Evolutionary conservation across 2,888 invertebrate species (phyloP), one percentile per base, ranked within the genome.

Genomic region (Amiota communis): DNA sequence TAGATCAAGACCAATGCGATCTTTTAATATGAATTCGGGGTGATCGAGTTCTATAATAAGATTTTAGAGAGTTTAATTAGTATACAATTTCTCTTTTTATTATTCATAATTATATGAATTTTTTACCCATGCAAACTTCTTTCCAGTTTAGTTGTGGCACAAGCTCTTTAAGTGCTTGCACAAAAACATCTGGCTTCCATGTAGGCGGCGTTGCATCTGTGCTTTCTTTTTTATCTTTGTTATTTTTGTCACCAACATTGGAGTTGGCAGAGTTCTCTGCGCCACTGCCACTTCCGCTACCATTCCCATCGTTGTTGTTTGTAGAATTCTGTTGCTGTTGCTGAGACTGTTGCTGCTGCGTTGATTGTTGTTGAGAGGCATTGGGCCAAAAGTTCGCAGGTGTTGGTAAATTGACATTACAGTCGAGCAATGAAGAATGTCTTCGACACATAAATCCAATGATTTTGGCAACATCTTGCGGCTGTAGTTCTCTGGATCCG

Each of bases 171-270:
- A 98, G 90, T n/a, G 96, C 94, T 88, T 96, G 96, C 57, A 98
- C 95, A 87, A 98, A 98, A 72, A 97, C 93, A 87, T 98, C 98
- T 12, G 97, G 93, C 89, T 98, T 98, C 98, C 98, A 99, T 72
- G 95, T 92, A 57, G 89, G 88, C 36, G 36, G 36, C 17, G 89
- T 88, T 87, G 93, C 88, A 90, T 92, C 85, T 85, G 93, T 92
- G 79, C 92, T 91, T 73, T 87, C 87, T 78, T 87, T 86, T 73
- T 88, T 88, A 71, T 88, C 88, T 76, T 85, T 88, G 53, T 36
- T 36, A 36, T 75, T 77, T 72, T 86, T 87, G 20, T 81, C 81
- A 23, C 2, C 23, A 23, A 1, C 3, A 73, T 76, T 75, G 73
- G 80, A 17, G 20, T 17, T 11, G 15, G 15, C 15, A 23, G 49